Base-by-base conservation (phyloP, 2,797 vertebrate genomes). In the Poecilia wingei region DNA sequence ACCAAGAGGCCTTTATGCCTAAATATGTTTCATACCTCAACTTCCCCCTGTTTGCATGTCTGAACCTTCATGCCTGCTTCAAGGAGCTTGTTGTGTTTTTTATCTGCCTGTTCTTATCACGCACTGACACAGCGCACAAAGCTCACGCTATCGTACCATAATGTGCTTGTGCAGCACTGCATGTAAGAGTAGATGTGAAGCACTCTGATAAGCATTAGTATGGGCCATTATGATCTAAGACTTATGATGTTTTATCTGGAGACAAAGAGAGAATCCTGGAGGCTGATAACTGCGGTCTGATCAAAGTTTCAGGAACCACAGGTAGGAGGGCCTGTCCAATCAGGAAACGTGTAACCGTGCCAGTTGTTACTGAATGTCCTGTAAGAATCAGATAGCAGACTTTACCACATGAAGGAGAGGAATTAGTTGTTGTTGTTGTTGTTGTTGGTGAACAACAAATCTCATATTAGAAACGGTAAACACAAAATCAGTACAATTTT, bases 251-350 rank as follows among this genome's bases (percentile, higher is more conserved):
- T 89, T 75, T 74, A 68, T 78, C 73, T 49, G 25, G 25, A 61
- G 79, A 77, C 74, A 77, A 82, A 78, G 74, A 82, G 77, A 75
- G 72, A 79, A 10, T 83, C 82, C 83, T 71, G 47, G 70, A 86
- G 71, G 79, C 41, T n/a, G 49, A 76, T 75, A 75, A 47, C 78
- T 78, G 77, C 10, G 73, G 72, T 80, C 51, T 70, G 4, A 39
- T 76, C 78, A 53, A 75, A 66, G 83, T 80, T 70, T 72, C 41
- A 41, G 20, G 64, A 80, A 33, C 77, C 71, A 78, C 49, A 82
- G 55, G 45, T 25, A 6, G 16, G 66, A n/a, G 61, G 22, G 72
- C 9, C 72, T 33, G 66, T 76, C 84, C 77, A 78, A 71, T 22
- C 69, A n/a, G 49, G 45, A 1, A 45, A 72, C 13, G 31, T 31